Conservation (phyloP, 1,140 invertebrate species). For the Cydia strobilella region DNA sequence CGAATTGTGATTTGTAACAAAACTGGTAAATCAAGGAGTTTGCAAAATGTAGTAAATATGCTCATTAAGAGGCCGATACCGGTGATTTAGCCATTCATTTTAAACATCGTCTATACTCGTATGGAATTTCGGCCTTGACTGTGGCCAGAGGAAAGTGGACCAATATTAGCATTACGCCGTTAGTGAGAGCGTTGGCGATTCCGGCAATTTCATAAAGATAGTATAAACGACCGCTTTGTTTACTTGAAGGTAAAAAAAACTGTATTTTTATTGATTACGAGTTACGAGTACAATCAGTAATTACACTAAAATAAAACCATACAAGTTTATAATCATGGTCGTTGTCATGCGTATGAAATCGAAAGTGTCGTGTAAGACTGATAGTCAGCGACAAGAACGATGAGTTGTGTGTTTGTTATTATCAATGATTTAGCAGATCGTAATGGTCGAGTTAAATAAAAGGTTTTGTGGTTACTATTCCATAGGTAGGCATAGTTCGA, state of each 20-base stretch:
- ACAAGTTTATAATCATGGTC: neutral
- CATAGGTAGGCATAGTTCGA: neutral
- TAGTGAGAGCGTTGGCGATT: slow-evolving; percentile 19
- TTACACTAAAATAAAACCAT: neutral
- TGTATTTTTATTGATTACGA: neutral
- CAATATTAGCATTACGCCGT: slow-evolving; percentile 39
- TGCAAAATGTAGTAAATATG: neutral
- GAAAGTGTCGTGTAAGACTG: slow-evolving; percentile 12
- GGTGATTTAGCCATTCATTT: neutral
- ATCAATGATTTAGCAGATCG: neutral
- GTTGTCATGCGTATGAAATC: slow-evolving; percentile 3
- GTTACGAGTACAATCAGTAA: neutral
- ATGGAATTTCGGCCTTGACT: slow-evolving; percentile 38
- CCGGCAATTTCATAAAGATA: slow-evolving; percentile 12
- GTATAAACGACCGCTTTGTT: neutral
- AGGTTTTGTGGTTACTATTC: neutral
- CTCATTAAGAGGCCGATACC: neutral
- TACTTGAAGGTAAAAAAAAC: neutral
- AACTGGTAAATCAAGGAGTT: too few species aligned
- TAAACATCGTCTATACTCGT: neutral
- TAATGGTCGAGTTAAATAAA: neutral
- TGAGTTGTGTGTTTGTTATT: neutral
- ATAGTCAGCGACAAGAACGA: neutral
- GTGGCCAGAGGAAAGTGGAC: slow-evolving; percentile 45
- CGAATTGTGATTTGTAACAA: too few species aligned